Evolutionary conservation across 2,797 vertebrate species (phyloP).

Genomic region (Gila robusta): DNA sequence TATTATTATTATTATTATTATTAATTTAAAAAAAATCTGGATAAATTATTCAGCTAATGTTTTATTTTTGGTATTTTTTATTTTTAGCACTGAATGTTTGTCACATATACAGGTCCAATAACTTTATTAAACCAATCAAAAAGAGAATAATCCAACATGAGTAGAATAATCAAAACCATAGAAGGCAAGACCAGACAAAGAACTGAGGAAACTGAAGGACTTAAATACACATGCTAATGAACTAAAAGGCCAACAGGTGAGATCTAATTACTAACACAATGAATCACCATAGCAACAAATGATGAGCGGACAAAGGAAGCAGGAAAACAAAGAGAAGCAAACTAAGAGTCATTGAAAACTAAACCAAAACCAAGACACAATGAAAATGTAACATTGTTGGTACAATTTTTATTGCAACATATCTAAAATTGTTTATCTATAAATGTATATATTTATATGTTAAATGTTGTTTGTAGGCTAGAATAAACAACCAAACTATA

Average conservation of each 20-base stretch:
- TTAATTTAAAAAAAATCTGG: too few species aligned
- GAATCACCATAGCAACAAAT: background rate
- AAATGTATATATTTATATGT: background rate
- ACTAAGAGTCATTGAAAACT: background rate
- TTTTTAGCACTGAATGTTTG: background rate
- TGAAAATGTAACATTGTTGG: too few species aligned
- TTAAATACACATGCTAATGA: background rate
- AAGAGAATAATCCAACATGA: background rate
- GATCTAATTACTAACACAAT: background rate
- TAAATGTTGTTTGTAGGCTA: too few species aligned
- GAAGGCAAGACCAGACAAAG: background rate
- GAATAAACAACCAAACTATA: background rate
- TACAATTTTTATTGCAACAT: background rate
- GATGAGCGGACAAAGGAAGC: background rate
- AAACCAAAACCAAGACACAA: too few species aligned
- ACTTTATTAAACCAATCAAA: background rate
- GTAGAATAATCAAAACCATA: background rate
- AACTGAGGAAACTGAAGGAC: background rate
- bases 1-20: too few species aligned
- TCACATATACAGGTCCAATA: background rate
- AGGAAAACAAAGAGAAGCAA: background rate
- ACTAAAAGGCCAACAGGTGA: background rate
- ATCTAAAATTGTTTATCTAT: background rate
- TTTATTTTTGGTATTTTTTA: too few species aligned
- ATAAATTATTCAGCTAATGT: background rate